These are phyloP conservation scores for Microcebus griseorufus DNA, from an alignment of 2,113 vertebrate genomes.

Conservation along the genomic window DNA sequence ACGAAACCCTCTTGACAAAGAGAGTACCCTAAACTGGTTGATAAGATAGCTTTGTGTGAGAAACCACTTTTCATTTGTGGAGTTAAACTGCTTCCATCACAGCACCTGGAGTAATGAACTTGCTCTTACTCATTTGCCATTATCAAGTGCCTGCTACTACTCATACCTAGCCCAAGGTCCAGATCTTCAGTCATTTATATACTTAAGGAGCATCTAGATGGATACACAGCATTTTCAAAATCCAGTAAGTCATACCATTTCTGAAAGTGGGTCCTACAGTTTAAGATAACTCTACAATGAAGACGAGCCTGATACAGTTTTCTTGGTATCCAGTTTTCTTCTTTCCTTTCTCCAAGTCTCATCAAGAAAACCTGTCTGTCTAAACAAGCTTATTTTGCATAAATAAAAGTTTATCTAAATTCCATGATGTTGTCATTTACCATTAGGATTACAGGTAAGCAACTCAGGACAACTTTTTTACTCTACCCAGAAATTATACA, in stretches of 20 bases:
- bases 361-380: not conserved
- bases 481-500: conserved; percentile 16
- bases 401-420: not conserved
- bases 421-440: not conserved
- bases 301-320: not conserved
- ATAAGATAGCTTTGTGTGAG: not conserved
- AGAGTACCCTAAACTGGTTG: conserved; percentile 14
- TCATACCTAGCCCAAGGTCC: not conserved
- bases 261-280: not conserved
- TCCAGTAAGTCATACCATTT: not conserved
- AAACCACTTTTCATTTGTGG: conserved; percentile 2
- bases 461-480: conserved; percentile 1
- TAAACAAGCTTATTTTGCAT: conserved; percentile 11
- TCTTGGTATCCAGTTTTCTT: not conserved
- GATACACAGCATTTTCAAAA: conserved; percentile 1
- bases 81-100: not conserved
- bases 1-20: conserved; percentile 49
- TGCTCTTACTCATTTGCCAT: not conserved
- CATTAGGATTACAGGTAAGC: not conserved
- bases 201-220: not conserved
- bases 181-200: not conserved
- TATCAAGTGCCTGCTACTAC: not conserved
- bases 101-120: not conserved
- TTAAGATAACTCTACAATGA: conserved; percentile 4
- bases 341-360: not conserved